Percentiles rank a stretch among this genome's conserved stretches.
Conservation (phyloP, 2,113 vertebrate species). For the Trichechus manatus region DNA sequence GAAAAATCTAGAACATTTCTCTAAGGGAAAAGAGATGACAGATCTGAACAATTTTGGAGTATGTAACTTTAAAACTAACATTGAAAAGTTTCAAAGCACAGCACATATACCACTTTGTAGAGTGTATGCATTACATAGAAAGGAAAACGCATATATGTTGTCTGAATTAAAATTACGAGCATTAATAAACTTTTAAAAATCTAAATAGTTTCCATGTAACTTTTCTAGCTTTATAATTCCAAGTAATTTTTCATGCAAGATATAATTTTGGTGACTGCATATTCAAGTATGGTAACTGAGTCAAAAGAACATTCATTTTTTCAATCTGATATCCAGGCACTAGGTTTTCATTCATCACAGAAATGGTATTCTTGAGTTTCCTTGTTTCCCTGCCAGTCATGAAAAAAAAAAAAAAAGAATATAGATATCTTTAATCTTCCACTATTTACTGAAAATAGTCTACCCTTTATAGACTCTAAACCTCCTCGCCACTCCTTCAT, state of each 20-base stretch:
- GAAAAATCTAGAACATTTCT: not conserved
- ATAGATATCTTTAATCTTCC: not conserved
- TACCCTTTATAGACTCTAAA: not conserved
- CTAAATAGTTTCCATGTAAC: slow-evolving; percentile 1
- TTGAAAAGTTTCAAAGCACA: slow-evolving; percentile 53
- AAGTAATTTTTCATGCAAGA: not conserved
- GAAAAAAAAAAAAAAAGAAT: slow-evolving; percentile 26
- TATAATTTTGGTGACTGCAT: not conserved
- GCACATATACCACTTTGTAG: not conserved
- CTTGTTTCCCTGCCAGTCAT: not conserved
- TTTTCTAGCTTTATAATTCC: slow-evolving; percentile 8
- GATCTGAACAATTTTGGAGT: not conserved
- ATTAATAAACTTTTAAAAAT: slow-evolving; percentile 46
- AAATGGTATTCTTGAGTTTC: not conserved
- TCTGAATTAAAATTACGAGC: not conserved
- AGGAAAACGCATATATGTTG: not conserved
- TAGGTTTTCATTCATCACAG: slow-evolving; percentile 20
- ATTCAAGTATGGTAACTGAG: slow-evolving; percentile 48
- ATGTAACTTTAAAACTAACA: slow-evolving; percentile 34
- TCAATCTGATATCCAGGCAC: not conserved
- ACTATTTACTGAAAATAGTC: slow-evolving; percentile 8
- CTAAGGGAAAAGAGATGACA: not conserved
- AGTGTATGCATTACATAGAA: not conserved
- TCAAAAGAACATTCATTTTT: not conserved
- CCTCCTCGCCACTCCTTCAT: not conserved